These are phyloP conservation scores for Amorpha juglandis DNA, from an alignment of 2,888 invertebrate genomes.

Conservation along the genomic window DNA sequence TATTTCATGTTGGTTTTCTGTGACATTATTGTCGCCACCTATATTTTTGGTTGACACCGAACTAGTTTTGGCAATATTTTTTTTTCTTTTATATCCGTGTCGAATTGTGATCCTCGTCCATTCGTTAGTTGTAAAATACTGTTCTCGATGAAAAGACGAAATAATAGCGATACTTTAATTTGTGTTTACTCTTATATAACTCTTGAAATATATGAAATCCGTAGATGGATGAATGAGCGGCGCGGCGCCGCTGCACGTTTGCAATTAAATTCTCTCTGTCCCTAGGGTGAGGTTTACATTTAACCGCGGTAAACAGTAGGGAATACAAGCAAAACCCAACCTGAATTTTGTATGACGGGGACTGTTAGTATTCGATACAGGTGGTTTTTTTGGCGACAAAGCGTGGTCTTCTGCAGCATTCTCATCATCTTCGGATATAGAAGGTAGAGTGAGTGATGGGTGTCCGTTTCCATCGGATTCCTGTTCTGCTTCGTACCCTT, in stretches of 20 bases:
- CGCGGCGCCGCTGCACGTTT: not conserved
- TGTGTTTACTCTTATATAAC: not conserved
- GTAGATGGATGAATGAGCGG: not conserved
- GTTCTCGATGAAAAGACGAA: no score
- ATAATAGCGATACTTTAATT: not conserved
- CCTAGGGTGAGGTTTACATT: slow-evolving; percentile 5
- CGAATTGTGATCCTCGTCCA: no score
- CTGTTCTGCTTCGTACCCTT: slow-evolving; percentile 95
- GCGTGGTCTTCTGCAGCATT: slow-evolving; percentile 91
- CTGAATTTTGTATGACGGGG: slow-evolving; percentile 88
- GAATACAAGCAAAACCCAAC: slow-evolving; percentile 41
- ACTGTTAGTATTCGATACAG: slow-evolving; percentile 85
- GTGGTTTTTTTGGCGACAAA: slow-evolving; percentile 85
- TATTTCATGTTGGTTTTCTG: no score
- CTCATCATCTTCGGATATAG: slow-evolving; percentile 98
- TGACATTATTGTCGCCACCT: no score
- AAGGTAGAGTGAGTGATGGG: slow-evolving; percentile 93
- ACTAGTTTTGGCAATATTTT: no score
- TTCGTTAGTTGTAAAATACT: no score
- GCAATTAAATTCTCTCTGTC: slow-evolving; percentile 16
- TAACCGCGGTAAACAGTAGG: not conserved
- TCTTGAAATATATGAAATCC: not conserved
- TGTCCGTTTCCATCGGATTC: slow-evolving; percentile 91
- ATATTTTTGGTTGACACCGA: no score
- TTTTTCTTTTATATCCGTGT: no score